Conservation (phyloP, 2,888 invertebrate genomes). For the Nowickia ferox region DNA sequence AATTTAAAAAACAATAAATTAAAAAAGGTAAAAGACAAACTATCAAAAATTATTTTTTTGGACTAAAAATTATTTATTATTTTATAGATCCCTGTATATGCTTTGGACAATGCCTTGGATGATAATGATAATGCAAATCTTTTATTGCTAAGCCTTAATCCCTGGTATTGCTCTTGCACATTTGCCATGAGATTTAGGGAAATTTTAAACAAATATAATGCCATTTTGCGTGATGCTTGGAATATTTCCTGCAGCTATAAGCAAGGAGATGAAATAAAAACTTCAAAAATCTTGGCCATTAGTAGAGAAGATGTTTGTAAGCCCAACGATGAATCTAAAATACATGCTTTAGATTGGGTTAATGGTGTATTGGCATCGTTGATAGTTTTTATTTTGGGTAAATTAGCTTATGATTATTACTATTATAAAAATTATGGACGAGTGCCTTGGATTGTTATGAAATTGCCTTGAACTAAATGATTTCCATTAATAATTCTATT, state of each 20-base stretch:
- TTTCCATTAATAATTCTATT: background rate
- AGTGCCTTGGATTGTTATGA: slow-evolving; percentile 92
- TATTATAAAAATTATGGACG: slow-evolving; percentile 90
- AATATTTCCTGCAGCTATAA: slow-evolving; percentile 89
- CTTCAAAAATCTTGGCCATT: slow-evolving; percentile 87
- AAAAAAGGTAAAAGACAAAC: slow-evolving; percentile 85
- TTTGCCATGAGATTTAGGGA: slow-evolving; percentile 91
- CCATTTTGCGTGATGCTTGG: slow-evolving; percentile 87
- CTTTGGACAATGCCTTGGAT: slow-evolving; percentile 90
- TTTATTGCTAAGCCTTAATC: slow-evolving; percentile 89
- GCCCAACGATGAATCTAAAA: slow-evolving; percentile 84
- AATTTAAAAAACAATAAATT: slow-evolving; percentile 90
- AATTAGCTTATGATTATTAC: slow-evolving; percentile 92
- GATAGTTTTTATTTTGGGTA: slow-evolving; percentile 88
- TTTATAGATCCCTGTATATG: slow-evolving; percentile 90
- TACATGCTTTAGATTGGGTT: slow-evolving; percentile 89
- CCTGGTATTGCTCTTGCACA: slow-evolving; percentile 92
- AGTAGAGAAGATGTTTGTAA: slow-evolving; percentile 89
- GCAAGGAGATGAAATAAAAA: slow-evolving; percentile 81
- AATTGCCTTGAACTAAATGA: slow-evolving; percentile 86
- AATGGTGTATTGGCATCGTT: slow-evolving; percentile 88
- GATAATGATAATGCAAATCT: slow-evolving; percentile 88
- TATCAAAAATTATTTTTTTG: background rate
- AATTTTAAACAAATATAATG: slow-evolving; percentile 87
- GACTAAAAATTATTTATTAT: slow-evolving; percentile 46